Base-by-base conservation (phyloP, 2,113 vertebrate species). In the Rana temporaria region DNA sequence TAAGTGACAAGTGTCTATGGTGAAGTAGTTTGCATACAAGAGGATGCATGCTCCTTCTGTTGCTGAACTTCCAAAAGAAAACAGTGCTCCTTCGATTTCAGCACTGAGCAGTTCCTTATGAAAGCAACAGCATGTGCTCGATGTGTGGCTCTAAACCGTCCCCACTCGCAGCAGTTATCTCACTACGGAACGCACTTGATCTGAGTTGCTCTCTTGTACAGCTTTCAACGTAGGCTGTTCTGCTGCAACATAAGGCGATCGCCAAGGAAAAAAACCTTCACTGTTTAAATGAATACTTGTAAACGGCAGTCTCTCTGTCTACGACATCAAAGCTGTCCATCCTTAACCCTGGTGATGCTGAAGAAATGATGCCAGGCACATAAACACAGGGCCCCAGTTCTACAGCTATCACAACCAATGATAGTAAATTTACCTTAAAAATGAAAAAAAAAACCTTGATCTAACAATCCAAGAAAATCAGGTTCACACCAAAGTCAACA, bases 11-110 rank as follows among this genome's bases (percentile, higher is more conserved):
- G 22, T 78, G 66, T 59, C 9, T 19, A 20, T 8, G 14, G 42
- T 38, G 53, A 32, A 24, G 52, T 55, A 4, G 16, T 2, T 57
- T 24, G 55, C 55, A 52, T 38, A 30, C 30, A 52, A 20, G 24
- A 55, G 19, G 24, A 56, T 56, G 17, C 53, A 16, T 8, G 53
- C 20, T 73, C 20, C 52, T 48, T 14, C 42, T 20, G 14, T 15
- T 72, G 69, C 34, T 20, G 48, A 70, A 71, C 66, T 80, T 68
- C 56, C 55, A 30, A 22, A 64, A 68, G 76, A 67, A 60, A 69
- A 60, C 30, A 17, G 16, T 24, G 14, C 20, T 56, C 57, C 56
- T 30, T 8, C 26, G 42, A 60, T 24, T 80, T 80, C 78, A 80
- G 66, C 66, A 80, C 78, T 70, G 32, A 57, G 78, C 72, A 69